Base-by-base conservation (phyloP, 1,140 invertebrate genomes). In the Polypedilum pembai region DNA sequence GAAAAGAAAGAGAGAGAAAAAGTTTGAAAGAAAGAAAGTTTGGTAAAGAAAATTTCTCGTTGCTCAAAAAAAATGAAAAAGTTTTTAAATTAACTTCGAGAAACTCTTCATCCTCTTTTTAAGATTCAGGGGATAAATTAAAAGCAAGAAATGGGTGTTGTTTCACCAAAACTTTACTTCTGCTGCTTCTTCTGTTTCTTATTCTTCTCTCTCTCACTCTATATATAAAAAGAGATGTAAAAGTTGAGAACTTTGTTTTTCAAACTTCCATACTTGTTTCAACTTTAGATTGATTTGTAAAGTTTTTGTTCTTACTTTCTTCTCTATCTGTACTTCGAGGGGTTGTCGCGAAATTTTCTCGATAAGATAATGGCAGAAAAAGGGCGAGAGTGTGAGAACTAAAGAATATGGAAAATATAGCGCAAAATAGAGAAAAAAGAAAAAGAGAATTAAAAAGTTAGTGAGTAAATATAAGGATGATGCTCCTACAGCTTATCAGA, bases 261-360 rank as follows among this genome's bases (percentile, higher is more conserved):
- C 10, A 56, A 69, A 69, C 65, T 69, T 69, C 20, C 45, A 56
- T 69, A 69, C 65, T 69, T 69, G 65, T 69, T 21, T 69, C 65
- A 69, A 69, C 65, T 69, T 69, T 18, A 69, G 65, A 69, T 69
- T 69, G 65, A 69, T 69, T 69, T 69, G 65, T 69, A 69, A 69
- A 69, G 65, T 69, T 69, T 69, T 69, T 56, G 10, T 56, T 56
- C 12, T 56, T 56, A 56, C 45, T 56, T 56, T 56, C 12, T 56
- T 56, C 45, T 56, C 15, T 45, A 12, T 56, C 45, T 56, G 10
- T 8, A n/a, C 45, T 56, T 56, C 8, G 45, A 56, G 45, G 45
- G 45, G 45, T 56, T 56, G 45, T 56, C 45, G 45, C 45, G 45
- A 56, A n/a, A n/a, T 56, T 56, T n/a, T 56, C n/a, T n/a, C 45